Evolutionary conservation across 2,797 vertebrate genomes (phyloP).

Genomic region (Myotis myotis): DNA sequence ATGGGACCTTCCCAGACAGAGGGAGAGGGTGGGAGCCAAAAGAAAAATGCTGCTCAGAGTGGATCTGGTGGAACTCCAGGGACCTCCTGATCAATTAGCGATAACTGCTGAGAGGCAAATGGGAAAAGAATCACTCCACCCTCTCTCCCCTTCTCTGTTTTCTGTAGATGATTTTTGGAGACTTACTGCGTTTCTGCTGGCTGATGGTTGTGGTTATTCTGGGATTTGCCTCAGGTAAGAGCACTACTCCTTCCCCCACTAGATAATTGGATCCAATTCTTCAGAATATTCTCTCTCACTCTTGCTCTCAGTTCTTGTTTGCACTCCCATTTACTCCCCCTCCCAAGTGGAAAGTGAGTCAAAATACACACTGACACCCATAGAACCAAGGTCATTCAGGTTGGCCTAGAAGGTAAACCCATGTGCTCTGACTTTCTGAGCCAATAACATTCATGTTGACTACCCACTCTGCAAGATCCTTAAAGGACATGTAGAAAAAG

Average conservation of each 20-base stretch:
- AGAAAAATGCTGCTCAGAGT: neutral
- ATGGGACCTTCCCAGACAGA: neutral
- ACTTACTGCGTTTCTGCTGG: conserved; percentile 96
- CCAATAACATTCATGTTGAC: neutral
- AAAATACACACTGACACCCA: neutral
- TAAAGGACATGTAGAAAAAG: neutral
- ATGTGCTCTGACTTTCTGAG: neutral
- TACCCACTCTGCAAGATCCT: neutral
- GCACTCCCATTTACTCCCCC: neutral
- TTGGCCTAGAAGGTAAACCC: neutral
- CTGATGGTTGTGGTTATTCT: conserved; percentile 93
- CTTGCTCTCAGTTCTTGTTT: neutral
- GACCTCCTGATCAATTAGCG: neutral
- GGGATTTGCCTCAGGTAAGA: conserved; percentile 93
- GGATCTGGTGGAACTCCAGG: neutral
- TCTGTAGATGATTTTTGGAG: conserved; percentile 96
- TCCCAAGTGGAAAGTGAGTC: neutral
- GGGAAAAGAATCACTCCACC: neutral
- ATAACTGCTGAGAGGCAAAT: neutral
- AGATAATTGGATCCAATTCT: neutral
- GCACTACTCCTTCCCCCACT: neutral
- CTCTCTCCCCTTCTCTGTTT: conserved; percentile 46
- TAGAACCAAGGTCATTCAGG: neutral
- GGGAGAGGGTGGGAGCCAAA: neutral
- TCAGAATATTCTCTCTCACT: neutral